A percentile compares a stretch with the other conserved stretches of the same genome.
phyloP scores from a whole-genome alignment of 2,888 invertebrate genomes.

The Scaptomyza parva region DNA sequence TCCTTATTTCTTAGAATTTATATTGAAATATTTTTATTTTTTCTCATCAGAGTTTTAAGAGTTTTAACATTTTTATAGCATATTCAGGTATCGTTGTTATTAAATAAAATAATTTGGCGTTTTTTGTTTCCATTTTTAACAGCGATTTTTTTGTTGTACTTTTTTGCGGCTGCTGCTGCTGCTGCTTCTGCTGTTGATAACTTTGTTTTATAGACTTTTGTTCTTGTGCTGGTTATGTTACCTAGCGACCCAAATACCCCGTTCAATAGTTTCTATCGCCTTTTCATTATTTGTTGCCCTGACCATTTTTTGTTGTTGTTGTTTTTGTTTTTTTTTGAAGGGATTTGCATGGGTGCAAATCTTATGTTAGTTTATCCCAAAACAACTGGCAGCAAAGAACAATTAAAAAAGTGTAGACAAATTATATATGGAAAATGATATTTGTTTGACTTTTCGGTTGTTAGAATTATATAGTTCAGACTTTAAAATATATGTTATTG shows the following conservation, averaged over 20 bases:
- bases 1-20: no score
- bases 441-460: conserved; percentile 14
- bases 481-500: no score
- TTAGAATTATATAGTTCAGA: no score
- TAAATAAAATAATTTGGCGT: not conserved
- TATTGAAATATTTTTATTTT: not conserved
- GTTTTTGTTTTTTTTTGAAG: conserved; percentile 11
- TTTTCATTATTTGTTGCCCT: conserved; percentile 27
- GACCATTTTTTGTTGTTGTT: conserved; percentile 36
- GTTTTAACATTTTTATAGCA: not conserved
- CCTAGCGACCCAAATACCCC: conserved; percentile 71
- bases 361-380: conserved; percentile 46
- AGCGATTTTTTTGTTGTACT: not conserved
- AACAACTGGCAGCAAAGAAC: conserved; percentile 18
- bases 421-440: conserved; percentile 47
- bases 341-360: conserved; percentile 39
- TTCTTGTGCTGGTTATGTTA: conserved; percentile 71
- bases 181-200: conserved; percentile 63
- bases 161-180: conserved; percentile 47
- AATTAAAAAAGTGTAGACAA: conserved; percentile 25
- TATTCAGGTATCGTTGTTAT: conserved; percentile 7
- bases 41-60: not conserved
- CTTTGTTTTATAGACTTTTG: conserved; percentile 74
- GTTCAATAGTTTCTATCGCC: conserved; percentile 58
- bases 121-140: conserved; percentile 10